phyloP scores from a whole-genome alignment of 1,140 invertebrate species.

The Drosophila sp. region DNA sequence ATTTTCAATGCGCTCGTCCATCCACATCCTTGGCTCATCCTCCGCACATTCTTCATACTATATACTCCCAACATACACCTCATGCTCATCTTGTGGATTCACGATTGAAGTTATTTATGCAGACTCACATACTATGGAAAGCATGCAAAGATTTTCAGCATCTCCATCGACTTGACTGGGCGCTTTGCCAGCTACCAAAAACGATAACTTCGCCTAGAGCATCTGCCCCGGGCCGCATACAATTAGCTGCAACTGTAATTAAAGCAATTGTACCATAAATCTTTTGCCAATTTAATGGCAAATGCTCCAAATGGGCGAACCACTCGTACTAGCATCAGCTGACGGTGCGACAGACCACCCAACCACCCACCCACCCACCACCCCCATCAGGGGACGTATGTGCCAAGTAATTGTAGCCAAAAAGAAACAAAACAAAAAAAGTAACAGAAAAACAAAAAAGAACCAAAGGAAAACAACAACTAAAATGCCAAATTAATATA shows the following conservation, averaged over 20 bases:
- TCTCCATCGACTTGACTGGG: constrained; percentile 19
- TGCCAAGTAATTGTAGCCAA: constrained; percentile 73
- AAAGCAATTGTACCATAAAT: constrained; percentile 81
- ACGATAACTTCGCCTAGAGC: constrained; percentile 54
- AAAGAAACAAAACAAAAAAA: constrained; percentile 15
- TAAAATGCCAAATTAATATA: constrained; percentile 74
- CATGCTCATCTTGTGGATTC: constrained; percentile 23
- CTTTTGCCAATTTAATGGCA: constrained; percentile 75
- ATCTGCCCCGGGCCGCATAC: constrained; percentile 72
- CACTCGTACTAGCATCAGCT: constrained; percentile 15
- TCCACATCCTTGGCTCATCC: constrained; percentile 12
- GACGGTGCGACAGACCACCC: not conserved
- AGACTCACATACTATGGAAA: constrained; percentile 78
- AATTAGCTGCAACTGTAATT: constrained; percentile 82
- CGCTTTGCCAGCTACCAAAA: constrained; percentile 17
- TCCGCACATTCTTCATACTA: not conserved
- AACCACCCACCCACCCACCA: too few species aligned
- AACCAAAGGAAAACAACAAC: constrained; percentile 2
- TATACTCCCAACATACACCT: constrained; percentile 19
- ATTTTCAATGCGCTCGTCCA: constrained; percentile 59
- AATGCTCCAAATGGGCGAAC: constrained; percentile 29
- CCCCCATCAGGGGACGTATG: constrained; percentile 9
- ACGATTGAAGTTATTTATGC: constrained; percentile 72
- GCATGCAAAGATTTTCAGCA: constrained; percentile 73
- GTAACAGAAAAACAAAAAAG: too few species aligned